Evolutionary conservation across 2,113 vertebrate species (phyloP), one percentile per base, ranked within the genome.

Genomic region (Clinocottus analis): DNA sequence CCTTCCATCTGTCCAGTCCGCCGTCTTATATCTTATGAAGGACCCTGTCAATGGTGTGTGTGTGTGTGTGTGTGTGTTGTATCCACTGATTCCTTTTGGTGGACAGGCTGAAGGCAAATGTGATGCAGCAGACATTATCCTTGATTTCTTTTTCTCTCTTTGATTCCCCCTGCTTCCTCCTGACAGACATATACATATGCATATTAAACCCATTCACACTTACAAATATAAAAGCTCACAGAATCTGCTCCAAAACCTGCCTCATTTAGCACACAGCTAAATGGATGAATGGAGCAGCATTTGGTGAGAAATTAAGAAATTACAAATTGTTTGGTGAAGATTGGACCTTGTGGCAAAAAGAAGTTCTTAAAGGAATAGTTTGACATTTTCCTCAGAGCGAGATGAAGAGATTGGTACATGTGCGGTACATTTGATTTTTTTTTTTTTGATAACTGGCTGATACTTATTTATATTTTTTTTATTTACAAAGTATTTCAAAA

Each of bases 81-180:
- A 70, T 77, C 76, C 82, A 81, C 83, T 86, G 84, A 83, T 79
- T 82, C 82, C 83, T 77, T 66, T 35, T 69, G 64, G 74, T 87
- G 72, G 83, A 75, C 77, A 31, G 73, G 79, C 83, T 80, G 31
- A 21, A 58, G 88, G 89, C 82, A 85, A 77, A 87, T 85, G 68
- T 83, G 79, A 87, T 83, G 64, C 83, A 82, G 64, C 86, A 89
- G 85, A 89, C 88, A 85, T 86, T 75, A 64, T 66, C 61, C 60
- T 89, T 82, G 83, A 84, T 68, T 69, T 62, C 61, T 56, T 76
- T 60, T 85, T 83, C 68, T 73, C 77, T 43, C 60, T 85, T 80
- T 86, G 75, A 60, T 67, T 56, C 76, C 53, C 72, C 53, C 16
- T 62, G 68, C 31, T 68, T 75, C 75, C 69, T 80, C 43, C 56